These are phyloP conservation scores for Tribolium madens DNA, from an alignment of 1,140 invertebrate species.

Conservation along the genomic window DNA sequence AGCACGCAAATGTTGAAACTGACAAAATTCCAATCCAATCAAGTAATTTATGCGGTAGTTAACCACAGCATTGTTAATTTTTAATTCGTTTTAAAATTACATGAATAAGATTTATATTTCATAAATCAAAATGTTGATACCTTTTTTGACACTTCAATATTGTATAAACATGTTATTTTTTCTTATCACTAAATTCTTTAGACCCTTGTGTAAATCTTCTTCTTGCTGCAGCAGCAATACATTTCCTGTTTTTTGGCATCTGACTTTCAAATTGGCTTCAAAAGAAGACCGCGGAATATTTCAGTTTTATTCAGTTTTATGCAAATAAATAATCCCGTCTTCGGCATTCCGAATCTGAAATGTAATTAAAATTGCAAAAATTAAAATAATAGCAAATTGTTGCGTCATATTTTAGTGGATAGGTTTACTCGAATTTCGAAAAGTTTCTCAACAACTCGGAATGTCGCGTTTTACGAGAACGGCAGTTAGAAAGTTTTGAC, in stretches of 20 bases:
- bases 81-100: background rate
- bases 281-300: constrained; percentile 19
- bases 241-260: constrained; percentile 7
- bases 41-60: background rate
- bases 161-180: constrained; percentile 23
- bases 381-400: background rate
- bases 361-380: constrained; percentile 4
- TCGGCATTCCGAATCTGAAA: background rate
- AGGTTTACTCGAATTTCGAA: background rate
- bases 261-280: constrained; percentile 28
- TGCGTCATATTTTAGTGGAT: background rate
- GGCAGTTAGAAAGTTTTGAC: background rate
- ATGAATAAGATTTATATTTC: background rate
- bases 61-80: background rate
- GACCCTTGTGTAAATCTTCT: constrained; percentile 7
- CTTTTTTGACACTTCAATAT: background rate
- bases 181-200: background rate
- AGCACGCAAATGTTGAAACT: constrained; percentile 12
- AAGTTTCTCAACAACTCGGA: background rate
- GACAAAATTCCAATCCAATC: constrained; percentile 6
- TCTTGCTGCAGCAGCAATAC: constrained; percentile 5
- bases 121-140: constrained; percentile 15
- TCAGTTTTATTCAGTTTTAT: constrained; percentile 7
- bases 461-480: background rate
- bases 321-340: constrained; percentile 2